phyloP scores from a whole-genome alignment of 1,140 invertebrate species.

The Cotesia chilonis region DNA sequence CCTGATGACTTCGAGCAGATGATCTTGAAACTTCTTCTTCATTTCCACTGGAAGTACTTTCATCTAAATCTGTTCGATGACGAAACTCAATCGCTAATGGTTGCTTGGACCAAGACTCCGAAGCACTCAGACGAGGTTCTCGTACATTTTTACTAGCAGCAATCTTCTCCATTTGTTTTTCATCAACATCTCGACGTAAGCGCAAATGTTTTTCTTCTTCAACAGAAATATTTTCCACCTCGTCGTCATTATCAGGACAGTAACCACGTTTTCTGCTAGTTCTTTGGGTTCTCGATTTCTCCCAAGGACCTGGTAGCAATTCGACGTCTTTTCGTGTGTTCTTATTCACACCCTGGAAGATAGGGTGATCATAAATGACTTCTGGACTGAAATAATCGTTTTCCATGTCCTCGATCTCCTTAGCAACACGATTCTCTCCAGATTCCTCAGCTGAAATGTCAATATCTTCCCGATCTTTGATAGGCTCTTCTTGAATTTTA shows the following conservation, averaged over 20 bases:
- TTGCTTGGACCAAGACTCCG: conserved; percentile 57
- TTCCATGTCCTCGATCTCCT: conserved; percentile 37
- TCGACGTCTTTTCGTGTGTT: conserved; percentile 37
- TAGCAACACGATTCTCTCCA: neutral
- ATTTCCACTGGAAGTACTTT: conserved; percentile 33
- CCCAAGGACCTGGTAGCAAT: conserved; percentile 31
- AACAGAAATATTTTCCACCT: neutral
- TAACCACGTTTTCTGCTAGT: conserved; percentile 27
- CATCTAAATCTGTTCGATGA: conserved; percentile 46
- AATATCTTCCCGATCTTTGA: neutral
- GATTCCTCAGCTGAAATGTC: neutral
- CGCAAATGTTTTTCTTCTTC: conserved; percentile 38
- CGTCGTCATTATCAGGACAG: conserved; percentile 17
- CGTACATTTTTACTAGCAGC: conserved; percentile 48
- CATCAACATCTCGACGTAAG: conserved; percentile 48
- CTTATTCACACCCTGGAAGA: conserved; percentile 28
- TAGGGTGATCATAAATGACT: conserved; percentile 32
- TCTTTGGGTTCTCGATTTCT: conserved; percentile 24
- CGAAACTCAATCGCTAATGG: conserved; percentile 56
- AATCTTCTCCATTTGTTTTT: conserved; percentile 55
- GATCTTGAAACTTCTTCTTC: conserved; percentile 22
- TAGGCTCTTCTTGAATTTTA: neutral
- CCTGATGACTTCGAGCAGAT: conserved; percentile 39
- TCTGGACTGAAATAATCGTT: conserved; percentile 13
- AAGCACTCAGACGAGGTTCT: conserved; percentile 46